Evolutionary conservation across 2,888 invertebrate species (phyloP).

Genomic region (Caenorhabditis plicata): DNA sequence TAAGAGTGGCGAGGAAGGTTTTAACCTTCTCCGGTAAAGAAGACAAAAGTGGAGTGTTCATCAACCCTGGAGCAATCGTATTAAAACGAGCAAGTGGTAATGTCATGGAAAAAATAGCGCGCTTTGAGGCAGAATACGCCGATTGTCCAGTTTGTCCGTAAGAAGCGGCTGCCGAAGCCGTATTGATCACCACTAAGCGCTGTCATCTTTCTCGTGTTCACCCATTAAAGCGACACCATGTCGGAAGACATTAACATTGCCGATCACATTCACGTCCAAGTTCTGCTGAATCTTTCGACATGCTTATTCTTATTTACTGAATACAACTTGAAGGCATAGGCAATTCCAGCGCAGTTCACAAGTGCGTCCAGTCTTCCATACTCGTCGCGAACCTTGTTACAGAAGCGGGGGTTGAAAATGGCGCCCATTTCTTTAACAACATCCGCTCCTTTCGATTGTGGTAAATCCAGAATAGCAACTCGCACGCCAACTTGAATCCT

Average conservation of each 20-base stretch:
- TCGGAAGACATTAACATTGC: conserved; percentile 90
- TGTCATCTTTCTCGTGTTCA: conserved; percentile 79
- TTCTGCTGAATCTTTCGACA: conserved; percentile 70
- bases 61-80: conserved; percentile 73
- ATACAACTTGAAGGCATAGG: conserved; percentile 81
- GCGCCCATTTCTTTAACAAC: conserved; percentile 76
- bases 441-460: conserved; percentile 79
- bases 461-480: conserved; percentile 86
- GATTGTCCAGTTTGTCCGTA: conserved; percentile 92
- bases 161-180: conserved; percentile 89
- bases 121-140: conserved; percentile 68
- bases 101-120: conserved; percentile 90
- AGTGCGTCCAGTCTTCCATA: conserved; percentile 83
- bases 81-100: conserved; percentile 80
- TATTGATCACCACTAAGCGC: conserved; percentile 90
- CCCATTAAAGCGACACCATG: conserved; percentile 79
- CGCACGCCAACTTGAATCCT: too few relatives aligned
- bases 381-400: conserved; percentile 73
- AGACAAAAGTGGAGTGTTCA: conserved; percentile 81
- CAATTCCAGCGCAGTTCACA: conserved; percentile 94
- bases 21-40: conserved; percentile 82
- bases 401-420: conserved; percentile 77
- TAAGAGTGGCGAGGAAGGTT: conserved; percentile 77
- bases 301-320: conserved; percentile 82
- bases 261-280: conserved; percentile 75